Percentiles rank a stretch among this genome's conserved stretches.
phyloP scores from a whole-genome alignment of 2,113 vertebrate species.

The Saimiri boliviensis region DNA sequence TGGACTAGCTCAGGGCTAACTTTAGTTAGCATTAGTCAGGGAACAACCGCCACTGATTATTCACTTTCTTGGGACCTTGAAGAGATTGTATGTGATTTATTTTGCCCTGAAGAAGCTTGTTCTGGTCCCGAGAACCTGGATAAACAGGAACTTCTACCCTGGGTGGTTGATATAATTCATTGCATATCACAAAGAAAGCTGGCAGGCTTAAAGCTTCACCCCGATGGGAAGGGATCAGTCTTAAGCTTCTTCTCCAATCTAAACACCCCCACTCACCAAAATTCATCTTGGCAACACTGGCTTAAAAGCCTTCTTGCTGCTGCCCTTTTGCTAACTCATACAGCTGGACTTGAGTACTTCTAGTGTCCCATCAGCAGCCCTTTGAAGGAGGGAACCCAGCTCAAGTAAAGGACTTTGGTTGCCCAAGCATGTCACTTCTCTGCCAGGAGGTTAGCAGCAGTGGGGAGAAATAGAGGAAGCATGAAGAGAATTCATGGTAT shows the following conservation, averaged over 20 bases:
- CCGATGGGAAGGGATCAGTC: not conserved
- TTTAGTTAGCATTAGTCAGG: not conserved
- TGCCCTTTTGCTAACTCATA: not conserved
- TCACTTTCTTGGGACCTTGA: not conserved
- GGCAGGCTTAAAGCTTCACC: not conserved
- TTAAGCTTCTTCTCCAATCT: not conserved
- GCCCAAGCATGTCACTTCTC: not conserved
- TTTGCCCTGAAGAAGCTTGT: not conserved
- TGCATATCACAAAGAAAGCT: not conserved
- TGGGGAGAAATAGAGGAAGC: not conserved
- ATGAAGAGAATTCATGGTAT: not conserved
- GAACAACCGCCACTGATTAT: not conserved
- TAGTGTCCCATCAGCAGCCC: not conserved
- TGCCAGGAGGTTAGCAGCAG: not conserved
- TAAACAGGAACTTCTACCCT: not conserved
- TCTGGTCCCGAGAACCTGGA: not conserved
- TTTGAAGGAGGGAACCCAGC: not conserved
- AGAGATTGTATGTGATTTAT: not conserved
- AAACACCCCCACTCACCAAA: not conserved
- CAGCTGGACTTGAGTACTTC: not conserved
- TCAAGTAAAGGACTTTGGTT: not conserved
- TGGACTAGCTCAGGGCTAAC: not conserved
- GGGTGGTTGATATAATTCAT: not conserved
- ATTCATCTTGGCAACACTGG: not conserved
- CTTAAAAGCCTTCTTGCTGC: not conserved